These are phyloP conservation scores for Prochilodus magdalenae DNA, from an alignment of 2,113 vertebrate species.

Conservation along the genomic window DNA sequence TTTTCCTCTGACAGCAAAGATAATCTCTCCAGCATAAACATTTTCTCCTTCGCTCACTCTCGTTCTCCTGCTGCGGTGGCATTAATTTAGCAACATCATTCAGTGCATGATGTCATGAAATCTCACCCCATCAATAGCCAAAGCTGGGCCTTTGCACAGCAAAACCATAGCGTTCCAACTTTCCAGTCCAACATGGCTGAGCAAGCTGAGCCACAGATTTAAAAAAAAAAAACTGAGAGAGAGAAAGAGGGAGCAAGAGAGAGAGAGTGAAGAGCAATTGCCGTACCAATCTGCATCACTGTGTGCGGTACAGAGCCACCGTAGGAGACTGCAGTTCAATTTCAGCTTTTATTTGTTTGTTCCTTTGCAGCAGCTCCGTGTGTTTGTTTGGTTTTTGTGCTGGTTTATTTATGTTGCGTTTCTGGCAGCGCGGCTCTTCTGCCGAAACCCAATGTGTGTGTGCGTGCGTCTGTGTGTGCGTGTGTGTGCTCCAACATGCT, in stretches of 20 bases:
- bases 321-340: conserved; percentile 41
- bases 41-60: too few species aligned
- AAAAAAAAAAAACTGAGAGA: conserved; percentile 33
- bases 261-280: neutral
- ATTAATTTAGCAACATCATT: conserved; percentile 62
- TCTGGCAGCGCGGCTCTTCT: conserved; percentile 57
- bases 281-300: neutral
- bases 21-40: neutral
- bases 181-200: conserved; percentile 46
- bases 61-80: neutral
- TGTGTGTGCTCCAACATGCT: conserved; percentile 67
- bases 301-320: conserved; percentile 25
- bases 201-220: conserved; percentile 35
- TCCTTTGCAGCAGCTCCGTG: conserved; percentile 59
- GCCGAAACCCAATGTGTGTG: conserved; percentile 53
- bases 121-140: conserved; percentile 57
- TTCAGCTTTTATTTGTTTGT: conserved; percentile 63
- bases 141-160: conserved; percentile 54
- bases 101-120: conserved; percentile 63
- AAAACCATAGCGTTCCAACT: conserved; percentile 43
- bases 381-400: conserved; percentile 70
- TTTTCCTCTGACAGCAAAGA: too few species aligned
- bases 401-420: conserved; percentile 70
- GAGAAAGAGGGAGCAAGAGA: neutral
- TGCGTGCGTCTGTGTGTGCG: conserved; percentile 49